Evolutionary conservation across 1,140 invertebrate species (phyloP).

Genomic region (Bursaphelenchus mucronatus): DNA sequence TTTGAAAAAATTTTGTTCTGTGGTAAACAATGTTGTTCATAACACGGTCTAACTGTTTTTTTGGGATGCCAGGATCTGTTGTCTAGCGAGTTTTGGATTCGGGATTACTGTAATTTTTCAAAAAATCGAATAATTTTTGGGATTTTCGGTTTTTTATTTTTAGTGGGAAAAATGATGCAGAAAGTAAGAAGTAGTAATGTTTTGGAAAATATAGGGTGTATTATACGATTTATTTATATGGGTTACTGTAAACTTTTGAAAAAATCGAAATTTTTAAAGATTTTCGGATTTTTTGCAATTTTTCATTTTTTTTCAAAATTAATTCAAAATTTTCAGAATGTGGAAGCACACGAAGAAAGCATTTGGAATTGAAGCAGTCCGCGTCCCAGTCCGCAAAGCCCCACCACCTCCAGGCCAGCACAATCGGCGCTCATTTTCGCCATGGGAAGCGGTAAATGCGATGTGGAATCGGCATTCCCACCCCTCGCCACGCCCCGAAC

Average conservation of each 20-base stretch:
- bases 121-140: no score
- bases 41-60: no score
- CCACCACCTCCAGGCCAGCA: slow-evolving; percentile 46
- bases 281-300: slow-evolving; percentile 11
- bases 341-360: slow-evolving; percentile 38
- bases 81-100: no score
- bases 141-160: no score
- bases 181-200: no score
- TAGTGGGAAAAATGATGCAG: no score
- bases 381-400: slow-evolving; percentile 53
- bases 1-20: slow-evolving; percentile 10
- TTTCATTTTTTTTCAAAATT: no score
- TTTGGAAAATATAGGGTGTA: no score
- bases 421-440: slow-evolving; percentile 8
- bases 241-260: not conserved
- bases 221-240: no score
- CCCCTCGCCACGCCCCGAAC: slow-evolving; percentile 4
- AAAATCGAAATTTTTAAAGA: not conserved
- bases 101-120: no score
- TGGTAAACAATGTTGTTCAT: no score
- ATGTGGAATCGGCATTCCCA: slow-evolving; percentile 15
- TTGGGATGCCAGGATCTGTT: no score
- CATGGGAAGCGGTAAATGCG: slow-evolving; percentile 1
- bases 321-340: slow-evolving; percentile 35
- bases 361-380: slow-evolving; percentile 43